Conservation (phyloP, 2,113 vertebrate genomes). For the Calidris pugnax region DNA sequence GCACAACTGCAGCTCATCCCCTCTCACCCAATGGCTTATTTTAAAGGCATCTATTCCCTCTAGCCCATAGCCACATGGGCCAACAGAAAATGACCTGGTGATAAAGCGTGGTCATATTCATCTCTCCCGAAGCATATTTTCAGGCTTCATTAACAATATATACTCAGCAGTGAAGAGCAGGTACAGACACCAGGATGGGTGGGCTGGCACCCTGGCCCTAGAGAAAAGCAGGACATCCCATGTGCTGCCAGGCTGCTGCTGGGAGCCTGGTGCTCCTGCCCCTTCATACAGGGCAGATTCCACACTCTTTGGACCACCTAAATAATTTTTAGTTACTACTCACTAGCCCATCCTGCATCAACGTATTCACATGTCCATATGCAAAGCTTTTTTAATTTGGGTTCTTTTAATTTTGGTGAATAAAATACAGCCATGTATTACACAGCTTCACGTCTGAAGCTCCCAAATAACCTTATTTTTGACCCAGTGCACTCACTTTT, state of each 20-base stretch:
- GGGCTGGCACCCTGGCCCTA: background rate
- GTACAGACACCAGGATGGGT: background rate
- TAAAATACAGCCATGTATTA: background rate
- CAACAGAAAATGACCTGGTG: background rate
- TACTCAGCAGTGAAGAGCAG: background rate
- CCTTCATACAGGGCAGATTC: background rate
- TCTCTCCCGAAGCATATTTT: background rate
- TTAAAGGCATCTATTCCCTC: background rate
- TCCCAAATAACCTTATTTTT: background rate
- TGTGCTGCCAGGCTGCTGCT: background rate
- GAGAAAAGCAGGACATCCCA: background rate
- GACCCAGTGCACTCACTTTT: background rate
- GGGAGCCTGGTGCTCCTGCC: background rate
- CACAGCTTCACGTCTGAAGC: background rate
- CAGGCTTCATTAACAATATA: background rate
- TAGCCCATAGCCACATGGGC: background rate
- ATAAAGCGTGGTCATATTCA: background rate
- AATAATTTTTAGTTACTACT: background rate
- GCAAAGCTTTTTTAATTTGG: background rate
- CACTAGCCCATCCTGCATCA: background rate
- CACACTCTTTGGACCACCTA: background rate
- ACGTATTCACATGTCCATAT: rapidly evolving
- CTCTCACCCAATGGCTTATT: background rate
- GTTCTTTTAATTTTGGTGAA: background rate
- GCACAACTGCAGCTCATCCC: background rate